phyloP scores from a whole-genome alignment of 2,888 invertebrate species.

The Diaperis boleti region DNA sequence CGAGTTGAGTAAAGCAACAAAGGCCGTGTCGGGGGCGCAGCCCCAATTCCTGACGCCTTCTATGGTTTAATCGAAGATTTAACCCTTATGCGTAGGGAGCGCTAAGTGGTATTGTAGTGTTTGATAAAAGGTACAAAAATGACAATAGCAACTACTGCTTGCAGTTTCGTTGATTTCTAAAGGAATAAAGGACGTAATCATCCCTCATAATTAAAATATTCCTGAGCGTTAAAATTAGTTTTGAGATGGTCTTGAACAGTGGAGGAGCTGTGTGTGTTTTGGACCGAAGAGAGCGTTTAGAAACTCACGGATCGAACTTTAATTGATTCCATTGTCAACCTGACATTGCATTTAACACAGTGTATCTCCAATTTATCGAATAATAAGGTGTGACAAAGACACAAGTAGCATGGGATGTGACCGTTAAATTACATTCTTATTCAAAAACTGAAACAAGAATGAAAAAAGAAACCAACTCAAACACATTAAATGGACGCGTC shows the following conservation, averaged over 20 bases:
- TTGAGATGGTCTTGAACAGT: conserved; percentile 33
- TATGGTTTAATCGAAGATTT: conserved; percentile 60
- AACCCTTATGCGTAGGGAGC: conserved; percentile 59
- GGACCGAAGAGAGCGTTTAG: conserved; percentile 35
- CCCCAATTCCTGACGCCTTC: conserved; percentile 60
- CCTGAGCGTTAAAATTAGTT: conserved; percentile 39
- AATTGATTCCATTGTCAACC: conserved; percentile 43
- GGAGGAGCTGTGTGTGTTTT: conserved; percentile 28
- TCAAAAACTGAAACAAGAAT: conserved; percentile 53
- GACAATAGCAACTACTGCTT: conserved; percentile 36
- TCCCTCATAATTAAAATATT: conserved; percentile 44
- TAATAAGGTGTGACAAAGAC: conserved; percentile 39
- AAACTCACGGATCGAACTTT: conserved; percentile 43
- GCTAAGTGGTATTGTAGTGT: conserved; percentile 53
- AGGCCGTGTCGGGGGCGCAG: conserved; percentile 45
- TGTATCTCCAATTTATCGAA: conserved; percentile 41
- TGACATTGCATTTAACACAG: conserved; percentile 43
- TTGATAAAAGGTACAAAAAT: conserved; percentile 49
- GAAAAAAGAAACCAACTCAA: conserved; percentile 49
- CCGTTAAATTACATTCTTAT: conserved; percentile 57
- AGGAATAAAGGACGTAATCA: conserved; percentile 41
- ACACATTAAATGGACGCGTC: conserved; percentile 46
- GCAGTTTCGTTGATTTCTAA: conserved; percentile 25
- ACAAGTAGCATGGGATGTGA: conserved; percentile 52
- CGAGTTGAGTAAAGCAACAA: conserved; percentile 44